Evolutionary conservation across 2,797 vertebrate genomes (phyloP), one percentile per base, ranked within the genome.

Genomic region (Smutsia gigantea): DNA sequence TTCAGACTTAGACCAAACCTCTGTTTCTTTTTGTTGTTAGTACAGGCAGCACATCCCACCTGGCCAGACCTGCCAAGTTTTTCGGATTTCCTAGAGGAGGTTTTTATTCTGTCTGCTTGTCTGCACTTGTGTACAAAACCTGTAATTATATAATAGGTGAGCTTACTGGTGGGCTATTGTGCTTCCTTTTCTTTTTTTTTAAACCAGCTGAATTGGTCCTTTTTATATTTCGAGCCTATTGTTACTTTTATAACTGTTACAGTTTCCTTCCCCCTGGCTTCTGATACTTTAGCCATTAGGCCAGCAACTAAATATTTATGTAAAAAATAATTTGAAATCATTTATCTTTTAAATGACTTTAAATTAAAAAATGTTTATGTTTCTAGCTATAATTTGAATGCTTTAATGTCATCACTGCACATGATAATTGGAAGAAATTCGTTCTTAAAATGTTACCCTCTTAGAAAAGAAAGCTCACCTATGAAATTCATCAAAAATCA

Each of bases 101-200:
- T 97, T 98, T 99, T 98, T 97, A 98, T 98, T 98, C 98, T 98
- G 95, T 98, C 98, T 94, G 98, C 98, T 98, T 99, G 98, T 99
- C 98, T 98, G 98, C 98, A 98, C 98, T 98, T 98, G 99, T 98
- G 98, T 96, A 98, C 98, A 98, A 97, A 98, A 98, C 98, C 98
- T 97, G 87, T 98, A 98, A 98, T 99, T 98, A 98, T 98, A 98
- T 98, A 98, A 98, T 98, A 98, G 98, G 98, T 98, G 97, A 99
- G 98, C 98, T 98, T 97, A 97, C 98, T 98, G 98, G 98, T 98
- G 98, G 97, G 98, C 98, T 98, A 98, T 98, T 98, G 98, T 98
- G 97, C 97, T 61, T 98, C 97, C 98, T 98, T 98, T 97, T 98
- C 98, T 98, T 98, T 99, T 98, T 98, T 98, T 98, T 95, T 98